Evolutionary conservation across 2,797 vertebrate genomes (phyloP).

Genomic region (Clarias laeviceps): DNA sequence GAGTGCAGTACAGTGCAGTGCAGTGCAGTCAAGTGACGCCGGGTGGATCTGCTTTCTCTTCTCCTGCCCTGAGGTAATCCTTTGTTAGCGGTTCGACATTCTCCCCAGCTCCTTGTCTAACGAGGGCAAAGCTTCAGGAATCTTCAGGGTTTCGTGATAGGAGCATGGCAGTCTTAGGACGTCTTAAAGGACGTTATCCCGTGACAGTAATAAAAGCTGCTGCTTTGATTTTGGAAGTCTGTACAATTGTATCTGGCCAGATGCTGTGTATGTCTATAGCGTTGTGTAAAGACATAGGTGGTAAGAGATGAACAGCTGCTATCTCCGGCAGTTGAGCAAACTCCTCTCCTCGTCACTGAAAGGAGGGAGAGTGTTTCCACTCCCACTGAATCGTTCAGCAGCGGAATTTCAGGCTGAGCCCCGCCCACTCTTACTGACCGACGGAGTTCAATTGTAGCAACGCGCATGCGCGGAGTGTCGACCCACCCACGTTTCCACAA

Average conservation of each 20-base stretch:
- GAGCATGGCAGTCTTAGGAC: neutral
- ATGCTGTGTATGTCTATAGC: neutral
- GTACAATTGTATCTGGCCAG: neutral
- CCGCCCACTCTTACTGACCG: neutral
- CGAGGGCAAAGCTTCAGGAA: neutral
- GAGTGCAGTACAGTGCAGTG: slow-evolving; percentile 31
- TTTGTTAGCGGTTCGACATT: slow-evolving; percentile 61
- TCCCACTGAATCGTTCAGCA: slow-evolving; percentile 39
- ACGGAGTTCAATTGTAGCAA: neutral
- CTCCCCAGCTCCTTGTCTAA: slow-evolving; percentile 1
- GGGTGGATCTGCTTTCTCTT: neutral
- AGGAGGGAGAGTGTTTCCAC: slow-evolving; percentile 27
- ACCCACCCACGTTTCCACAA: too few relatives aligned
- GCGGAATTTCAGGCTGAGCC: neutral
- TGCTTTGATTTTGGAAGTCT: neutral
- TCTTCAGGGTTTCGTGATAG: neutral
- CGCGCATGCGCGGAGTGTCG: neutral
- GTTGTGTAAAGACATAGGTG: slow-evolving; percentile 12
- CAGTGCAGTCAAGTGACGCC: slow-evolving; percentile 45
- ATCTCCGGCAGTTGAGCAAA: slow-evolving; percentile 55
- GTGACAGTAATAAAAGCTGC: neutral
- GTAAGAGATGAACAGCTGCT: slow-evolving; percentile 64
- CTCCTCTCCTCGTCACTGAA: slow-evolving; percentile 48
- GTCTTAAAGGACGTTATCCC: neutral
- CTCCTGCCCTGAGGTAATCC: slow-evolving; percentile 48